phyloP scores from a whole-genome alignment of 2,888 invertebrate genomes.

The Urechis unicinctus region DNA sequence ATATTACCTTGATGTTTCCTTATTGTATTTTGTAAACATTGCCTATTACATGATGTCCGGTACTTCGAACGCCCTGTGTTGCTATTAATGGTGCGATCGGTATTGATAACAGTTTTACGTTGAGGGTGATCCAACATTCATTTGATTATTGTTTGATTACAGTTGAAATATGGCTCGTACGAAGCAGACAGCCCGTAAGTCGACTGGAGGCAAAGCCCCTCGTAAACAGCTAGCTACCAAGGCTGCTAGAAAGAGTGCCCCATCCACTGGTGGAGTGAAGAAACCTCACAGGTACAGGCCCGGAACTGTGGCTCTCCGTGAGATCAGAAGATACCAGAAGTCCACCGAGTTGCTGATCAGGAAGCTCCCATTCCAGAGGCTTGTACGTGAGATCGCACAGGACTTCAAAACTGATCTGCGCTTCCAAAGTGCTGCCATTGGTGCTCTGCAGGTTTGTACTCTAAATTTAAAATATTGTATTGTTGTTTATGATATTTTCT shows the following conservation, averaged over 20 bases:
- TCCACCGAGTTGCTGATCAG: slow-evolving; percentile 49
- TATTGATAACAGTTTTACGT: no score
- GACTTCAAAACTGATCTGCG: slow-evolving; percentile 51
- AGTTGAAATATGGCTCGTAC: slow-evolving; percentile 53
- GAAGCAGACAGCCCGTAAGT: slow-evolving; percentile 51
- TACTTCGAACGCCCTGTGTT: no score
- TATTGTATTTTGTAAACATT: no score
- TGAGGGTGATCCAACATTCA: no score
- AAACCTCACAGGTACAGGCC: slow-evolving; percentile 51
- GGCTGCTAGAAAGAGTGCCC: slow-evolving; percentile 50
- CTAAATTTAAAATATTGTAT: no score
- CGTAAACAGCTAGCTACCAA: slow-evolving; percentile 51
- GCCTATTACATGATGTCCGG: no score
- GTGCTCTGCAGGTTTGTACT: slow-evolving; percentile 44
- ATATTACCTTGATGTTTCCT: no score
- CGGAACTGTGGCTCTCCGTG: slow-evolving; percentile 51
- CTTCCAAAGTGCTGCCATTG: slow-evolving; percentile 50
- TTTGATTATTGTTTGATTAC: no score
- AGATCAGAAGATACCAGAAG: slow-evolving; percentile 51
- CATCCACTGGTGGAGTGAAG: slow-evolving; percentile 51
- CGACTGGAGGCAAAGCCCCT: slow-evolving; percentile 51
- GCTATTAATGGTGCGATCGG: no score
- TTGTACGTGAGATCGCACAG: slow-evolving; percentile 51
- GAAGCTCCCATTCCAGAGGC: slow-evolving; percentile 49
- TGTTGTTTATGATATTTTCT: no score